A percentile compares a stretch with the other conserved stretches of the same genome.
phyloP scores from a whole-genome alignment of 2,113 vertebrate genomes.

The Mystacornis crossleyi region DNA sequence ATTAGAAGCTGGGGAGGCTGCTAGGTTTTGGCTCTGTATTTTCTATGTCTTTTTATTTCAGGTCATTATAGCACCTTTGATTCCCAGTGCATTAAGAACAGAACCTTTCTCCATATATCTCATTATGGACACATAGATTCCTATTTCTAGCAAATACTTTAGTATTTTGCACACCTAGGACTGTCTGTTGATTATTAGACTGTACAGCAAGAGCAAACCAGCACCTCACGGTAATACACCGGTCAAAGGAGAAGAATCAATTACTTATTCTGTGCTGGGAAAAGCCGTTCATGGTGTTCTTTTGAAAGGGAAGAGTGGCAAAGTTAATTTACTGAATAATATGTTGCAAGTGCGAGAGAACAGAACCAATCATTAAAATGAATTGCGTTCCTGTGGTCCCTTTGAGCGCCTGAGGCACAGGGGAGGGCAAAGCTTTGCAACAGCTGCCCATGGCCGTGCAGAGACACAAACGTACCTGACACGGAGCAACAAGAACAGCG shows the following conservation, averaged over 20 bases:
- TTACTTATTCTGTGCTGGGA: neutral
- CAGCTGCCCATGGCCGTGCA: neutral
- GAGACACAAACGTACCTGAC: neutral
- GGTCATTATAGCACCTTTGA: neutral
- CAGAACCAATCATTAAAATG: neutral
- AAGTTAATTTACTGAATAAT: slow-evolving; percentile 15
- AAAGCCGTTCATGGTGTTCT: neutral
- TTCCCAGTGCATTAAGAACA: neutral
- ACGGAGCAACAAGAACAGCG: neutral
- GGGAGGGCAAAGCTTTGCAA: neutral
- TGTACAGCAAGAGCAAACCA: neutral
- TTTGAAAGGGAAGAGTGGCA: neutral
- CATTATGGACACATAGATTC: neutral
- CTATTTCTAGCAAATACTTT: neutral
- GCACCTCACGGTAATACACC: neutral
- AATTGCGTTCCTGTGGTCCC: neutral
- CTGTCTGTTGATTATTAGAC: neutral
- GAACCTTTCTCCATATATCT: neutral
- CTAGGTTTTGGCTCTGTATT: neutral
- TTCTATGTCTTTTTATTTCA: neutral
- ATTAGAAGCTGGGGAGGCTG: neutral
- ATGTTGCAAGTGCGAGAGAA: neutral
- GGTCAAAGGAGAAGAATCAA: neutral
- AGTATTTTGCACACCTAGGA: neutral
- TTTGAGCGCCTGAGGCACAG: neutral